A percentile compares a stretch with the other conserved stretches of the same genome.
Evolutionary conservation across 2,113 vertebrate species (phyloP).

Genomic region (Smithornis capensis): DNA sequence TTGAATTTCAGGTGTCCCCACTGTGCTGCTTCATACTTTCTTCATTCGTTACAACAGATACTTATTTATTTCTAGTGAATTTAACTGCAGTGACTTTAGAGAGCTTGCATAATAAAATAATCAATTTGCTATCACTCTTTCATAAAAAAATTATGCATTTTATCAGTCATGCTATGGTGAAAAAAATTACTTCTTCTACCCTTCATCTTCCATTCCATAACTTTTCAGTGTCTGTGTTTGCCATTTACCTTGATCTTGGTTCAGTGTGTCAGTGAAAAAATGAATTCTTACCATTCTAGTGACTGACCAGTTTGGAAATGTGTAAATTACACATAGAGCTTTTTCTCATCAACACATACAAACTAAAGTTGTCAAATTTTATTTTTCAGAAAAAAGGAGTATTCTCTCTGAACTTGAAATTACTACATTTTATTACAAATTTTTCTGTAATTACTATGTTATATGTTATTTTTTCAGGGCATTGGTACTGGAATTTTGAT

Average conservation of each 20-base stretch:
- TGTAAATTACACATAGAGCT: conserved; percentile 65
- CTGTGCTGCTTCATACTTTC: not conserved
- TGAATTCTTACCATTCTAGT: conserved; percentile 75
- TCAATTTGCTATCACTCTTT: not conserved
- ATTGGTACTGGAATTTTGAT: not conserved
- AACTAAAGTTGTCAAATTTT: conserved; percentile 72
- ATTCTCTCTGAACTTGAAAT: conserved; percentile 67
- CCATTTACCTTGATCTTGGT: not conserved
- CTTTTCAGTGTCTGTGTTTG: not conserved
- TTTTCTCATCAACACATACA: conserved; percentile 53
- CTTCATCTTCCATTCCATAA: not conserved
- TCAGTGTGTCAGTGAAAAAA: conserved; percentile 56
- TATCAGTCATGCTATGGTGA: not conserved
- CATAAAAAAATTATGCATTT: not conserved
- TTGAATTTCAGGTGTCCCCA: not conserved
- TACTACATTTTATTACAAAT: conserved; percentile 15
- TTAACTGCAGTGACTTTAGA: not conserved
- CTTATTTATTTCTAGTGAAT: not conserved
- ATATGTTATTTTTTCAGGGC: not conserved
- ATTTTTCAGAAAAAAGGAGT: conserved; percentile 66
- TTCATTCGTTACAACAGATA: not conserved
- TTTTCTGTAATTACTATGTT: not conserved
- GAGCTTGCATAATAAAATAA: not conserved
- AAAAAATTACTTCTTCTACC: not conserved
- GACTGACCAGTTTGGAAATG: conserved; percentile 72